phyloP scores from a whole-genome alignment of 2,797 vertebrate species.

The Poecilia wingei region DNA sequence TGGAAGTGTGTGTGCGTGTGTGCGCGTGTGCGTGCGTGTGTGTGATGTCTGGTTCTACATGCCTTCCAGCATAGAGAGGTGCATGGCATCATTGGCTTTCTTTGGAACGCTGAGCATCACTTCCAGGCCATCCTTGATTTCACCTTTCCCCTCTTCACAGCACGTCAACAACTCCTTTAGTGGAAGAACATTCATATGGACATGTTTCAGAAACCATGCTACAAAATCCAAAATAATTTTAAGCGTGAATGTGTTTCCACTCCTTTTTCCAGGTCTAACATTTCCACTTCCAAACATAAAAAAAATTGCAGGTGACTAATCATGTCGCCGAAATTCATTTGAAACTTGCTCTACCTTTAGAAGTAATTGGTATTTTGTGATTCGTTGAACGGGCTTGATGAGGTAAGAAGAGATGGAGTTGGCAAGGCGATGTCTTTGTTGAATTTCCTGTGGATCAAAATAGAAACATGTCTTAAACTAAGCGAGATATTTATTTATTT shows the following conservation, averaged over 20 bases:
- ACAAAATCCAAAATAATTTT: background rate
- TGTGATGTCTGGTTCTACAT: constrained; percentile 1
- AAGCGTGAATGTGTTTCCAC: background rate
- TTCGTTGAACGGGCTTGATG: constrained; percentile 99
- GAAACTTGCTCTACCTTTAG: constrained; percentile 85
- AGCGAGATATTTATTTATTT: background rate
- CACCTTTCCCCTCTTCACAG: constrained; percentile 98
- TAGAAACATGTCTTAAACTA: background rate
- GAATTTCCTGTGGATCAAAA: constrained; percentile 88
- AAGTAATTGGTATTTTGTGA: constrained; percentile 98
- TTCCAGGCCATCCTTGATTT: constrained; percentile 98
- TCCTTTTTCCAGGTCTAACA: background rate
- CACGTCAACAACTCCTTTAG: constrained; percentile 94
- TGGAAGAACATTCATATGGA: background rate
- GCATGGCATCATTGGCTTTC: constrained; percentile 98
- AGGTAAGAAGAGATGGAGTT: constrained; percentile 99
- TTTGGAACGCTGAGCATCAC: constrained; percentile 99
- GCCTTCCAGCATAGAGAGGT: constrained; percentile 99
- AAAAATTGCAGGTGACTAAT: background rate
- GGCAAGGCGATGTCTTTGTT: constrained; percentile 94
- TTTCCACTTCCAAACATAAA: background rate
- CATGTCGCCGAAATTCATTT: background rate
- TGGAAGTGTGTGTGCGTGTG: background rate
- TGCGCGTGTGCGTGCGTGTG: background rate
- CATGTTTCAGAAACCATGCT: background rate